phyloP scores from a whole-genome alignment of 2,888 invertebrate genomes.

The Agonum fuliginosum region DNA sequence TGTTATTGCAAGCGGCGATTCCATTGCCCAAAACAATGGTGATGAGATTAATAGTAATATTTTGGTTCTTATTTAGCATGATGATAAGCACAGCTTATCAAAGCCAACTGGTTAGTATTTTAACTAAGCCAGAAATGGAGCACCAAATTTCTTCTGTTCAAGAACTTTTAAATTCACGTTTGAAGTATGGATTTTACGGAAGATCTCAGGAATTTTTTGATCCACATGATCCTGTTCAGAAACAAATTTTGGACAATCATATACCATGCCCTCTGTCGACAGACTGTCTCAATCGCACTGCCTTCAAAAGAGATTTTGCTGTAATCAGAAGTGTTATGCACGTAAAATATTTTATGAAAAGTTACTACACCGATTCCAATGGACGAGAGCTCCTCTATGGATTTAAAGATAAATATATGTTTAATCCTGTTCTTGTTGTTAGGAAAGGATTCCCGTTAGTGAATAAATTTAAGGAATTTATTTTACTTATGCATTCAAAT shows the following conservation, averaged over 20 bases:
- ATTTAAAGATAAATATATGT: background rate
- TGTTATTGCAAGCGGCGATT: background rate
- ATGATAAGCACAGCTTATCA: constrained; percentile 75
- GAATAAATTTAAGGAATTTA: background rate
- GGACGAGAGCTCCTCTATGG: background rate
- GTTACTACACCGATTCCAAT: background rate
- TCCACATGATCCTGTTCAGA: too few species aligned
- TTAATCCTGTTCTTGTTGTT: background rate
- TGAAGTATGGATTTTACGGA: background rate
- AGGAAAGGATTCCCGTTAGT: background rate
- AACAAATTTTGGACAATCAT: too few species aligned
- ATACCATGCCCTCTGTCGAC: too few species aligned
- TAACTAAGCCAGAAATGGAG: constrained; percentile 74
- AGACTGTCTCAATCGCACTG: background rate
- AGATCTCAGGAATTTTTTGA: too few species aligned
- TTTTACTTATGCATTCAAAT: background rate
- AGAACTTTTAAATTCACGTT: constrained; percentile 1
- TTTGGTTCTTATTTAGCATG: constrained; percentile 65
- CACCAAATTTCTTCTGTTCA: constrained; percentile 66
- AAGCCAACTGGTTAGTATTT: constrained; percentile 76
- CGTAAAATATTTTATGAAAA: background rate
- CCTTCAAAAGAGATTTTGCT: background rate
- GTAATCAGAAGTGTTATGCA: background rate
- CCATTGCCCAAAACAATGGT: too few species aligned
- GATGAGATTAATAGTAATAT: background rate